Base-by-base conservation (phyloP, 2,888 invertebrate species). In the Amphipoea oculea region DNA sequence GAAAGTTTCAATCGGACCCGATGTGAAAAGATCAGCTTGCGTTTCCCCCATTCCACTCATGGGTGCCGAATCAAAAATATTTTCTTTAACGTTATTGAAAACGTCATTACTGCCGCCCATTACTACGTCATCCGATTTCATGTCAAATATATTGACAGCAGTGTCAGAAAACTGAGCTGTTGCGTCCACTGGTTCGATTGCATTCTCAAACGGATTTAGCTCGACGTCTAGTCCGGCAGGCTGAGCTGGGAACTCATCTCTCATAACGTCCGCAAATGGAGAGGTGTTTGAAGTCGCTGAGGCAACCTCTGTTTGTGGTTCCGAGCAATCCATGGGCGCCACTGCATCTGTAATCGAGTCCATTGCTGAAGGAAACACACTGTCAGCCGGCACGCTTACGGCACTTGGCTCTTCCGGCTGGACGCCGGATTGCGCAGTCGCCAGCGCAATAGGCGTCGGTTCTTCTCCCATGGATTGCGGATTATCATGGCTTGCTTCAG, bases 251-350 rank as follows among this genome's bases (percentile, higher is more conserved):
- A 91, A 90, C 48, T 89, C 89, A 5, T 93, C 92, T 60, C 89
- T 90, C 3, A 83, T 85, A 4, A 88, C 85, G 60, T 94, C 95
- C 4, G 92, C 92, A 88, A 96, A 96, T 3, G 96, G 95, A 62
- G 96, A 95, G 6, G 92, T 90, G 40, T 93, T 92, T n/a, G 92
- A 88, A 2, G 92, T 87, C 11, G 88, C 81, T 9, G 89, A 81
- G 1, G 90, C 80, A 3, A 84, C 83, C 42, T 92, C 93, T 12
- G 79, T 79, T 3, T 89, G 89, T 2, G 93, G 92, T 81, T 96
- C 96, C 4, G 96, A 94, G 82, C 94, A 95, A 86, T 96, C 96
- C 95, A 96, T 96, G 4, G 94, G 94, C 9, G 92, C 91, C 40
- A 84, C 90, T 7, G 90, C 81, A 5, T 92, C 91, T 54, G 84